phyloP scores from a whole-genome alignment of 2,797 vertebrate species.

The Syngnathus rostellatus region DNA sequence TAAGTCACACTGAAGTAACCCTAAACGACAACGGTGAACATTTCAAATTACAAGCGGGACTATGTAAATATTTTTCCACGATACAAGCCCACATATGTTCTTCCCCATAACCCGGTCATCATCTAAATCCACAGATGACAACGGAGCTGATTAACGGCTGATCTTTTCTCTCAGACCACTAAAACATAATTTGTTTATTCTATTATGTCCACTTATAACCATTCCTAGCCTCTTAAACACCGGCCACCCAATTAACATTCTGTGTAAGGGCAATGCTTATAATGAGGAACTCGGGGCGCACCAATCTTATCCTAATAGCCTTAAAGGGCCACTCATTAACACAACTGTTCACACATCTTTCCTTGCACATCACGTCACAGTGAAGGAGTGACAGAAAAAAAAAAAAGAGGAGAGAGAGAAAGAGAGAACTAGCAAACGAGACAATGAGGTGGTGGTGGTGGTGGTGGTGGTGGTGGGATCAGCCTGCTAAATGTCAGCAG shows the following conservation, averaged over 20 bases:
- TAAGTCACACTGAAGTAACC: neutral
- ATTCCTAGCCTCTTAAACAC: constrained; percentile 37
- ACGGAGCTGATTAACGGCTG: constrained; percentile 59
- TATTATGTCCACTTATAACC: constrained; percentile 53
- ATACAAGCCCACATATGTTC: neutral
- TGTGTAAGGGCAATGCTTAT: constrained; percentile 60
- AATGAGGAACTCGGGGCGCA: constrained; percentile 81
- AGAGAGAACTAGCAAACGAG: constrained; percentile 9
- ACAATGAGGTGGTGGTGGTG: constrained; percentile 15
- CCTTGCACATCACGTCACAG: constrained; percentile 30
- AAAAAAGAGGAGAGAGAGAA: constrained; percentile 32
- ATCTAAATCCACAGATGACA: constrained; percentile 37
- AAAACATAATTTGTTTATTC: constrained; percentile 78
- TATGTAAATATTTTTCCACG: neutral
- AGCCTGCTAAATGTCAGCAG: constrained; percentile 60
- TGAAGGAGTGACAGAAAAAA: constrained; percentile 6
- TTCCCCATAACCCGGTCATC: constrained; percentile 19
- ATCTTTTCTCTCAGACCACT: constrained; percentile 59
- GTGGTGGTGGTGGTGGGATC: constrained; percentile 10
- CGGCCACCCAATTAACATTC: constrained; percentile 63
- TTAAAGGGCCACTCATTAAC: constrained; percentile 71
- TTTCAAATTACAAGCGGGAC: neutral
- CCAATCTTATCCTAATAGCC: constrained; percentile 76
- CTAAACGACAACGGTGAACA: neutral
- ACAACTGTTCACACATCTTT: constrained; percentile 20